Conservation (phyloP, 2,113 vertebrate species). For the Procavia capensis region DNA sequence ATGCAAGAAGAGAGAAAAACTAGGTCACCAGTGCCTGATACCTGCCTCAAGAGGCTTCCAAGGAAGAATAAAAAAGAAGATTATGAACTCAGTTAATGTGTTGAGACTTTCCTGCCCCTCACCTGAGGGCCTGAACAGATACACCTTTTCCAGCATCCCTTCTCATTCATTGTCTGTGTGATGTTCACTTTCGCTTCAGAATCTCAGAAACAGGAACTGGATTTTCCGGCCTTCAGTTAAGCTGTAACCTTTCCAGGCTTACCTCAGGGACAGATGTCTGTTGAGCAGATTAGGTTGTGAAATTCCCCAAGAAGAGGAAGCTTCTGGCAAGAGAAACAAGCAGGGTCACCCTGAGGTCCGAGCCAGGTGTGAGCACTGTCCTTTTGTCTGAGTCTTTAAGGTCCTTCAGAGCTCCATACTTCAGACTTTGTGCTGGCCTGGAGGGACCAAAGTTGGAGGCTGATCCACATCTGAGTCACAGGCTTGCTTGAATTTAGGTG, state of each 20-base stretch:
- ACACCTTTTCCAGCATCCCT: background rate
- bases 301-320: constrained; percentile 36
- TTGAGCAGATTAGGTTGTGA: background rate
- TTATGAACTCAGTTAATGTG: background rate
- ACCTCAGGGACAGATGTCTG: background rate
- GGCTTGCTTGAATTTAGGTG: background rate
- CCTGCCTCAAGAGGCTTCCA: background rate
- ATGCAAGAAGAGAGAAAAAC: background rate
- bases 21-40: too few species aligned
- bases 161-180: background rate
- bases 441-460: background rate
- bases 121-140: background rate
- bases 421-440: background rate
- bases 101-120: background rate
- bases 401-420: too few species aligned
- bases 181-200: background rate
- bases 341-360: background rate
- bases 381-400: background rate
- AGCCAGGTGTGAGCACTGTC: background rate
- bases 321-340: background rate
- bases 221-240: background rate
- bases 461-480: background rate
- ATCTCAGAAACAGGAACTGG: constrained; percentile 12
- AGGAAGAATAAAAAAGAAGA: background rate
- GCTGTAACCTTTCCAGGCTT: background rate